A percentile compares a stretch with the other conserved stretches of the same genome.
These are phyloP conservation scores for Avahi laniger DNA, from an alignment of 2,797 vertebrate genomes.

Conservation along the genomic window DNA sequence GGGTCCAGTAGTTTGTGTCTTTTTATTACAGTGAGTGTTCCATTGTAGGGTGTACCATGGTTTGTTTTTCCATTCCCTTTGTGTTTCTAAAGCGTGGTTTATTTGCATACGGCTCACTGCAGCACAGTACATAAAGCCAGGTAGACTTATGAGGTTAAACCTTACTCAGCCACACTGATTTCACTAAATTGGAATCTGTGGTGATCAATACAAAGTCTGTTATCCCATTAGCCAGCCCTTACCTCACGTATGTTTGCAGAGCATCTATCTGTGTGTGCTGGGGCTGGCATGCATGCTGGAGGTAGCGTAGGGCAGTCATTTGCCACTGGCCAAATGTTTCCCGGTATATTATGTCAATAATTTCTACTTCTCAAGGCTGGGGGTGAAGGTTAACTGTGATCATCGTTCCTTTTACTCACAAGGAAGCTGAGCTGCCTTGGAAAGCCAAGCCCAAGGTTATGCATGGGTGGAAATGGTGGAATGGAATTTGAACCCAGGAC, in stretches of 20 bases:
- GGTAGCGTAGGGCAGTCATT: not conserved
- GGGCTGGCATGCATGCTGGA: not conserved
- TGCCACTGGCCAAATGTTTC: not conserved
- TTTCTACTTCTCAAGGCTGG: not conserved
- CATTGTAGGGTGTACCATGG: not conserved
- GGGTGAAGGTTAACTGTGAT: not conserved
- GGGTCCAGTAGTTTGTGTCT: not conserved
- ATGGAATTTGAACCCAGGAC: not conserved
- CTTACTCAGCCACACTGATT: not conserved
- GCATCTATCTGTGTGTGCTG: not conserved
- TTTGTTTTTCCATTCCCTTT: not conserved
- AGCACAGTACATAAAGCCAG: not conserved
- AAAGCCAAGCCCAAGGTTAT: not conserved
- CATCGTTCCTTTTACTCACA: not conserved
- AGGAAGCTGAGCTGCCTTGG: not conserved
- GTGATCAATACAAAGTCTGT: not conserved
- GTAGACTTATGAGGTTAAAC: not conserved
- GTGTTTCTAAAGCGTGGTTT: not conserved
- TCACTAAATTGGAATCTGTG: not conserved
- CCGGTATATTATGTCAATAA: not conserved
- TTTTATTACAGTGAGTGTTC: not conserved
- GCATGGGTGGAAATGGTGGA: accelerated
- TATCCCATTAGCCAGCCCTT: not conserved
- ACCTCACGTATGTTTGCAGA: not conserved
- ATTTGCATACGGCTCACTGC: not conserved